A percentile compares a stretch with the other conserved stretches of the same genome.
Conservation (phyloP, 2,888 invertebrate species). For the Pollenia angustigena region DNA sequence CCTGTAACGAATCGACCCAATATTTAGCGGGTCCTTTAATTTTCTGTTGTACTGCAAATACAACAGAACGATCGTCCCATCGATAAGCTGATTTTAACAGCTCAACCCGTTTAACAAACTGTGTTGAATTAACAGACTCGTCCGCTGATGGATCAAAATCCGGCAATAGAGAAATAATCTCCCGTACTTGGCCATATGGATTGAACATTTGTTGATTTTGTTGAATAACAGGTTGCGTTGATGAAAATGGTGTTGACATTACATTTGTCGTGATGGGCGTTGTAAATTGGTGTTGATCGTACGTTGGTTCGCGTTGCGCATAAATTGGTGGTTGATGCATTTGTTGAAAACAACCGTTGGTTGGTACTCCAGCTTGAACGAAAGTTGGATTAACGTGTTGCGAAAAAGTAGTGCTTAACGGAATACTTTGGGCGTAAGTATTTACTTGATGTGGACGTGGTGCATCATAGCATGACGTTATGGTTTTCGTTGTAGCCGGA, state of each 20-base stretch:
- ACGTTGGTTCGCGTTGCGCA: not conserved
- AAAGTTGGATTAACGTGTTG: not conserved
- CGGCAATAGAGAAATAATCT: not conserved
- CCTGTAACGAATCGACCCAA: constrained; percentile 5
- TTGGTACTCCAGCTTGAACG: not conserved
- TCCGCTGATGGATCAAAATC: not conserved
- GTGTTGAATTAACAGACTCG: not conserved
- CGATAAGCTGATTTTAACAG: not conserved
- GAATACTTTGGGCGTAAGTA: no score
- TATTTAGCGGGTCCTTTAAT: not conserved
- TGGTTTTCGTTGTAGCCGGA: no score
- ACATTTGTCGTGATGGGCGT: no score
- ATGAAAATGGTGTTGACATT: not conserved
- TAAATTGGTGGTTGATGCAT: not conserved
- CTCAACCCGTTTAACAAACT: constrained; percentile 13
- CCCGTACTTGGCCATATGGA: not conserved
- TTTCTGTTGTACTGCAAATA: constrained; percentile 23
- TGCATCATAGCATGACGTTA: no score
- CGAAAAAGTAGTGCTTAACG: not conserved
- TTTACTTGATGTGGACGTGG: no score
- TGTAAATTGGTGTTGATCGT: not conserved
- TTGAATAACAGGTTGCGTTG: not conserved
- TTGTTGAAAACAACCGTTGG: not conserved
- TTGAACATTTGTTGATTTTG: not conserved
- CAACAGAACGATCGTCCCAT: not conserved